Conservation (phyloP, 2,113 vertebrate genomes). For the Bos javanicus region DNA sequence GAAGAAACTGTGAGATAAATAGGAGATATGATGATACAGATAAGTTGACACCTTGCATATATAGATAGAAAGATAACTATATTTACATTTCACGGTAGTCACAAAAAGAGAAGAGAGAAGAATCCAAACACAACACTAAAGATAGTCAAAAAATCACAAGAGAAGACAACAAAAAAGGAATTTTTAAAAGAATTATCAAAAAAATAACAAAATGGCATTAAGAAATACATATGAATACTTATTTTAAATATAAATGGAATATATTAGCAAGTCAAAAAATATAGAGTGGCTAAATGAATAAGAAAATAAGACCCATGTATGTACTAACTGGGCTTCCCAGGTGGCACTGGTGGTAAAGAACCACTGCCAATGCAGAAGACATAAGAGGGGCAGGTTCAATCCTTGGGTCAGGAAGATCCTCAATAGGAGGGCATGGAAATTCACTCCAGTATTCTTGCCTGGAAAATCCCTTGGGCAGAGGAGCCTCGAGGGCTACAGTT, state of each 20-base stretch:
- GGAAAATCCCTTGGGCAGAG: neutral
- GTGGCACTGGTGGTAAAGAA: neutral
- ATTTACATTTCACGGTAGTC: neutral
- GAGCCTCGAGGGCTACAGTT: neutral
- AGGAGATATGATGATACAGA: neutral
- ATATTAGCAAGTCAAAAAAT: neutral
- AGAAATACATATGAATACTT: neutral
- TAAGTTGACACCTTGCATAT: neutral
- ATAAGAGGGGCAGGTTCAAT: neutral
- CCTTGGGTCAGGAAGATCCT: neutral
- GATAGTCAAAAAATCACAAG: neutral
- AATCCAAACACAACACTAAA: neutral
- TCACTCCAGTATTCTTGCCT: neutral
- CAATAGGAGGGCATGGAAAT: neutral
- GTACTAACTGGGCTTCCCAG: neutral
- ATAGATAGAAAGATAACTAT: neutral
- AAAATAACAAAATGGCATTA: neutral
- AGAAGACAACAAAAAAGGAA: neutral
- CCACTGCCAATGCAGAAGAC: neutral
- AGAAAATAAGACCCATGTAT: neutral
- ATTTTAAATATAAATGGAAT: neutral
- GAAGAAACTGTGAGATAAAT: neutral
- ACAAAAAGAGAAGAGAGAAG: neutral
- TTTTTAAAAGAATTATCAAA: neutral
- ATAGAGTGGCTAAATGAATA: neutral